Evolutionary conservation across 2,888 invertebrate species (phyloP).

Genomic region (Chrysolina oricalcia): DNA sequence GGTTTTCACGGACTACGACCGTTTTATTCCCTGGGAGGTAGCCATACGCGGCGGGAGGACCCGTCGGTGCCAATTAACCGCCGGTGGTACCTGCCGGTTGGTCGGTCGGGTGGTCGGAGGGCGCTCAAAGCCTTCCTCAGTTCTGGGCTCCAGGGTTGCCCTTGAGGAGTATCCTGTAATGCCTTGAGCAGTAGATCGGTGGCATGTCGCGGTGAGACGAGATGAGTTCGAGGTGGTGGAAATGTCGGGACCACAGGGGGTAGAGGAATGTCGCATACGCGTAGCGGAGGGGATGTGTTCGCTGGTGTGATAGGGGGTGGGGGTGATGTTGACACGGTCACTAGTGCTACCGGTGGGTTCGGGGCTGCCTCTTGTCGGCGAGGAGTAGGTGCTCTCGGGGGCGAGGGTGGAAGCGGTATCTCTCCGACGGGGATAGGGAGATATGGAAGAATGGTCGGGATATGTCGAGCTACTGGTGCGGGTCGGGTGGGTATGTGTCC

Average conservation of each 20-base stretch:
- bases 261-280: background rate
- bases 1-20: too few species aligned
- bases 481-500: background rate
- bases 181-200: background rate
- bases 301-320: background rate
- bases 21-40: background rate
- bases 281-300: background rate
- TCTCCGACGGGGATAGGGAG: background rate
- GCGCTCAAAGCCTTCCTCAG: background rate
- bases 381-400: background rate
- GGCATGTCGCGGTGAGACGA: background rate
- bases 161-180: background rate
- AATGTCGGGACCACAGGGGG: background rate
- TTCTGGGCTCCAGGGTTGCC: background rate
- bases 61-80: background rate
- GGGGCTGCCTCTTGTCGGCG: background rate
- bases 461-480: background rate
- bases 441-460: background rate
- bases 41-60: background rate
- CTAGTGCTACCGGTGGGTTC: too few species aligned
- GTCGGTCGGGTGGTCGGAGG: slow-evolving; percentile 1
- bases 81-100: background rate
- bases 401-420: background rate
- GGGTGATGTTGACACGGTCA: too few species aligned
- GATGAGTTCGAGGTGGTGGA: background rate